Conservation (phyloP, 1,140 invertebrate species). For the Periplaneta americana region DNA sequence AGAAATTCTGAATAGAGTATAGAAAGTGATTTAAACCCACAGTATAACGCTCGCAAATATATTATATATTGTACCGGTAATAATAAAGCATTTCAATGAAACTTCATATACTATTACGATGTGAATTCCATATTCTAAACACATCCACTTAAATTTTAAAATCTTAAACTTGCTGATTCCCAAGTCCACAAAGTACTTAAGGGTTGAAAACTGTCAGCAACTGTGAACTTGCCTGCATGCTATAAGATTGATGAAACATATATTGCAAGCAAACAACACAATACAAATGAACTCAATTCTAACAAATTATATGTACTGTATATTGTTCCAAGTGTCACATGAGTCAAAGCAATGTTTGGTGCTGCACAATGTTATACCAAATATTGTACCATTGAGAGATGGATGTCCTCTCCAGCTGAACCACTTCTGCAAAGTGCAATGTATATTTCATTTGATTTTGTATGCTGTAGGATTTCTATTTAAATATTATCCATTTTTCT, state of each 20-base stretch:
- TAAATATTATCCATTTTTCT: constrained; percentile 10
- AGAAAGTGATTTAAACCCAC: too few species aligned
- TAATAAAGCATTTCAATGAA: too few species aligned
- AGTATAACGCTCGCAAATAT: too few species aligned
- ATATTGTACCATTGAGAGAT: neutral
- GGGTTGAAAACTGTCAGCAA: neutral
- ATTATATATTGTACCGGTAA: too few species aligned
- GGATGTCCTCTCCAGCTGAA: neutral
- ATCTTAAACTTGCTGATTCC: too few species aligned
- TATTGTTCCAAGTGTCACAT: neutral
- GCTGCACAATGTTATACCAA: neutral
- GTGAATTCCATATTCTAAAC: too few species aligned
- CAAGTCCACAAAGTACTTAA: too few species aligned
- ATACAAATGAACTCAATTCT: neutral
- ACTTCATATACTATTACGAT: too few species aligned
- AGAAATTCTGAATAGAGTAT: too few species aligned
- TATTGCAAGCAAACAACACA: neutral
- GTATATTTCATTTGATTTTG: constrained; percentile 12
- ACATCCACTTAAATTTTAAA: too few species aligned
- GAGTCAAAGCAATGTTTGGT: neutral
- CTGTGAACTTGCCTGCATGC: neutral
- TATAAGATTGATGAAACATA: neutral
- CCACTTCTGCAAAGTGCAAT: constrained; percentile 7
- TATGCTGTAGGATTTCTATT: constrained; percentile 17
- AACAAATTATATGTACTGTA: neutral